phyloP scores from a whole-genome alignment of 1,140 invertebrate genomes.

The Dryas iulia region DNA sequence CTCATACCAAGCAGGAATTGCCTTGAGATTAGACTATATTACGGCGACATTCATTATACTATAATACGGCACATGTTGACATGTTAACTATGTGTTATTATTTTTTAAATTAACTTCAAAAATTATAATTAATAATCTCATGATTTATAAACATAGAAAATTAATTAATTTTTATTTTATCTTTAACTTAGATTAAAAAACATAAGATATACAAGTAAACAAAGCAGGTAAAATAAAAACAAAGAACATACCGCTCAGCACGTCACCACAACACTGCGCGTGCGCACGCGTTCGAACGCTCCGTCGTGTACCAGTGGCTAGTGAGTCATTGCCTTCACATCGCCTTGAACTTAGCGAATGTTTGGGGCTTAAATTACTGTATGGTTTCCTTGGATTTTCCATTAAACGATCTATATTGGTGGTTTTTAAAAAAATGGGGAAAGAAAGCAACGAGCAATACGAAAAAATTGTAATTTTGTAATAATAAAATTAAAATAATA shows the following conservation, averaged over 20 bases:
- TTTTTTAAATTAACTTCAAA: not conserved
- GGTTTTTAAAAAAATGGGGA: too few species aligned
- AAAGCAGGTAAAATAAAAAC: constrained; percentile 11
- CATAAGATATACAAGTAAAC: not conserved
- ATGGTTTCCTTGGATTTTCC: not conserved
- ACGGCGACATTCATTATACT: not conserved
- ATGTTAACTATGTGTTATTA: not conserved
- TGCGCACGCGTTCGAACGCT: constrained; percentile 7
- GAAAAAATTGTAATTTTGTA: not conserved
- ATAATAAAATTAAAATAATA: too few species aligned
- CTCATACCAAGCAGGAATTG: not conserved
- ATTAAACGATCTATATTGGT: not conserved
- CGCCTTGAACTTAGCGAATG: constrained; percentile 32
- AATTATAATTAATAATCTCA: not conserved
- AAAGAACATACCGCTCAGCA: constrained; percentile 28
- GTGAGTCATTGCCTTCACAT: constrained; percentile 7
- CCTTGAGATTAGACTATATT: not conserved
- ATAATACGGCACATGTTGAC: not conserved
- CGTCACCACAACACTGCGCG: constrained; percentile 20
- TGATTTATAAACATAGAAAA: not conserved
- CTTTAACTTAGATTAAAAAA: not conserved
- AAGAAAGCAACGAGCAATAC: not conserved
- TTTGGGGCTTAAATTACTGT: not conserved
- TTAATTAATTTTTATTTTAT: not conserved
- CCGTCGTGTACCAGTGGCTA: not conserved